Base-by-base conservation (phyloP, 1,140 invertebrate species). In the Lordiphosa mommai region DNA sequence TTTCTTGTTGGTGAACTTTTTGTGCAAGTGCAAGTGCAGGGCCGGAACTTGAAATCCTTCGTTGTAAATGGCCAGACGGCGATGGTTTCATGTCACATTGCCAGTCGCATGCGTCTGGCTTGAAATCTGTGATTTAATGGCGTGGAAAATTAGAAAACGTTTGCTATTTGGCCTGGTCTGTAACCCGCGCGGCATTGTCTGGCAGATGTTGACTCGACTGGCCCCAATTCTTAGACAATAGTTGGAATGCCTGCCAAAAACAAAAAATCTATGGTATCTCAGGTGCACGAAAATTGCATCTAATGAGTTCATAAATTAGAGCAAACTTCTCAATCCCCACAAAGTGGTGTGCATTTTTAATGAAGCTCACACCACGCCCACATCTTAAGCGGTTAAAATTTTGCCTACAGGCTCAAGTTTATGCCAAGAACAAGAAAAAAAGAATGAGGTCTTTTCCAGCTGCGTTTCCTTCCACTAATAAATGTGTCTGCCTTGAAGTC, bases 101-200 rank as follows among this genome's bases (percentile, higher is more conserved):
- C 38, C 59, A 44, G 51, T 53, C 33, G 61, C 56, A 67, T 58
- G 70, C 58, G 64, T 69, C 72, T 74, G 71, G 55, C 60, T 69
- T 41, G 60, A 74, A 74, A 74, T 74, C 72, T 32, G 49, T 58
- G 72, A 74, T 71, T 76, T 76, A 76, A 76, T 76, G 72, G 72
- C 56, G 66, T 76, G 72, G 72, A 76, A 76, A 76, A 76, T 76
- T 76, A 70, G 72, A 76, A 76, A 76, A 76, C 72, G 72, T 76
- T 76, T 71, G 72, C 23, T 29, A 8, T 13, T 10, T 33, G 34
- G 40, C 33, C 37, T 14, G 56, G n/a, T n/a, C n/a, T n/a, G n/a
- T n/a, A n/a, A n/a, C n/a, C n/a, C n/a, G n/a, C n/a, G n/a, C n/a
- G n/a, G 5, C 36, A 50, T 17, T 44, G 52, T 61, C 61, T 73